Evolutionary conservation across 1,140 invertebrate species (phyloP).

Genomic region (Drosophila pseudoananassae): DNA sequence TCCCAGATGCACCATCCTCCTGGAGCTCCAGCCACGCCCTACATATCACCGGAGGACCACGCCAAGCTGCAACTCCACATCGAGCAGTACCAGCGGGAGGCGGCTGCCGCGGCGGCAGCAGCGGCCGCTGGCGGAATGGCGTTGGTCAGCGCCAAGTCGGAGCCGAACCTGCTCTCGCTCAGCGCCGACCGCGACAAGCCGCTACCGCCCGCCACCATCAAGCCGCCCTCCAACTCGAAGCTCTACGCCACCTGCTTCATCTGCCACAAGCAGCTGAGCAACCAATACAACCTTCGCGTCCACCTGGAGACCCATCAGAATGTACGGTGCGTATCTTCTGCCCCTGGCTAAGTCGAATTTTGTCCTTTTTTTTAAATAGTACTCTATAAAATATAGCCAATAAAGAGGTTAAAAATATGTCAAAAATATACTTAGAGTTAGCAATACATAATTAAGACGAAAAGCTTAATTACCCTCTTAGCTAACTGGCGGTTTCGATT

Average conservation of each 20-base stretch:
- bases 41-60: constrained; percentile 76
- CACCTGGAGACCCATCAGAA: constrained; percentile 95
- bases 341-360: too few species aligned
- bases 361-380: too few species aligned
- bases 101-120: constrained; percentile 56
- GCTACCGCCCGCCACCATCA: constrained; percentile 41
- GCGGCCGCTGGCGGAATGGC: constrained; percentile 42
- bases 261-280: constrained; percentile 94
- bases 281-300: constrained; percentile 94
- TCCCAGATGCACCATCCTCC: constrained; percentile 45
- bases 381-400: too few species aligned
- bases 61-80: constrained; percentile 78
- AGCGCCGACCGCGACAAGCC: constrained; percentile 55
- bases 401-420: too few species aligned
- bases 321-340: constrained; percentile 85
- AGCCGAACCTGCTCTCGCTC: constrained; percentile 64
- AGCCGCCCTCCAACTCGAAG: constrained; percentile 84
- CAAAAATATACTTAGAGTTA: too few species aligned
- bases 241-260: constrained; percentile 90
- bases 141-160: constrained; percentile 68
- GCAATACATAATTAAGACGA: too few species aligned
- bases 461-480: too few species aligned
- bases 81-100: constrained; percentile 75
- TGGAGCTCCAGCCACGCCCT: constrained; percentile 31
- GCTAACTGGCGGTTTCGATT: too few species aligned